phyloP scores from a whole-genome alignment of 2,113 vertebrate species.

The Girardinichthys multiradiatus region DNA sequence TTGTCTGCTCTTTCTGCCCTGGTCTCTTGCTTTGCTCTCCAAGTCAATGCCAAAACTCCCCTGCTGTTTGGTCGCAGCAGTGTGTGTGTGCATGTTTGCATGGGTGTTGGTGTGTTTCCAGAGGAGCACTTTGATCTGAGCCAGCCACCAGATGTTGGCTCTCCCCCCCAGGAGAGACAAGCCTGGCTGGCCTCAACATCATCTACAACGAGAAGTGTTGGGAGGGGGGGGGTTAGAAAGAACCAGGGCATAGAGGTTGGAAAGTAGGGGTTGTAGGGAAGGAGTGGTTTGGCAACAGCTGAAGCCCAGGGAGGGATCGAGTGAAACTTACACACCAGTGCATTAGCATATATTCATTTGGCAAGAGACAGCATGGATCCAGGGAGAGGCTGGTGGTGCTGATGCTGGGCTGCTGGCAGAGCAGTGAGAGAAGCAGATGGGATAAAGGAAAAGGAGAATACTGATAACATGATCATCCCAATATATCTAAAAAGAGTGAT shows the following conservation, averaged over 20 bases:
- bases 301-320: conserved; percentile 16
- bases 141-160: conserved; percentile 77
- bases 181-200: conserved; percentile 64
- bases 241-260: conserved; percentile 48
- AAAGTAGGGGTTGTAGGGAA: conserved; percentile 37
- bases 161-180: conserved; percentile 65
- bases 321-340: conserved; percentile 48
- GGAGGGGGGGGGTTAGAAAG: conserved; percentile 52
- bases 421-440: conserved; percentile 53
- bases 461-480: conserved; percentile 51
- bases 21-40: conserved; percentile 16
- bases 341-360: conserved; percentile 73
- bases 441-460: conserved; percentile 47
- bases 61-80: conserved; percentile 55
- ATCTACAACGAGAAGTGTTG: conserved; percentile 39
- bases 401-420: conserved; percentile 56
- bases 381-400: conserved; percentile 57
- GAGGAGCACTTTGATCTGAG: conserved; percentile 75
- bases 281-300: conserved; percentile 48
- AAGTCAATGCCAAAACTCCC: conserved; percentile 53
- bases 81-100: background rate
- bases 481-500: conserved; percentile 27
- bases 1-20: conserved; percentile 16
- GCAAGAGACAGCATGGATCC: conserved; percentile 48
- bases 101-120: conserved; percentile 69